phyloP scores from a whole-genome alignment of 2,797 vertebrate species.

The Clarias platycephalus region DNA sequence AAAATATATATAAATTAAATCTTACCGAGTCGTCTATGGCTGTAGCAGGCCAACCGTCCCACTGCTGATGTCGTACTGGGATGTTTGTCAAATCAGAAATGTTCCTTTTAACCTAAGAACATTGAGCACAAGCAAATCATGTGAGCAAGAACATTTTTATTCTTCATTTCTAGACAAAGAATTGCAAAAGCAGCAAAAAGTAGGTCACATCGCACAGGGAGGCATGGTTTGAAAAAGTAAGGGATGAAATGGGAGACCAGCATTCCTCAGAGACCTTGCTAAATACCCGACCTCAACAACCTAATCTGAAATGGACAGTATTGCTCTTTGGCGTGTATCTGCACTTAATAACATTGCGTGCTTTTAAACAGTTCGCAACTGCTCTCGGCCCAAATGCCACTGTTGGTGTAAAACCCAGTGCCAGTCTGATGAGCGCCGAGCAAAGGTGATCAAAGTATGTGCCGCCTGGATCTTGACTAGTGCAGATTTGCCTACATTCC shows the following conservation, averaged over 20 bases:
- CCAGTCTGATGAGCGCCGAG: conserved; percentile 95
- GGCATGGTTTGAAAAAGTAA: conserved; percentile 54
- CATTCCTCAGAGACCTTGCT: conserved; percentile 87
- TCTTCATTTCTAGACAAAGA: neutral
- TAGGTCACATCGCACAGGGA: neutral
- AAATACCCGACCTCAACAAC: conserved; percentile 88
- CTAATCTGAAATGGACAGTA: conserved; percentile 97
- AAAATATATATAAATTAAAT: neutral
- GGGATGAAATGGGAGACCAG: conserved; percentile 50
- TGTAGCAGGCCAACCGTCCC: conserved; percentile 97
- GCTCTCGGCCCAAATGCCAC: conserved; percentile 79
- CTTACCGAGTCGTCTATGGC: conserved; percentile 93
- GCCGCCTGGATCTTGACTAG: conserved; percentile 78
- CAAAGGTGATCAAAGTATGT: conserved; percentile 92
- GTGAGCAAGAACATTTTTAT: neutral
- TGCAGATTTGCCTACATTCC: conserved; percentile 84
- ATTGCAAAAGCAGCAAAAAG: neutral
- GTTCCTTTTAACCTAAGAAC: conserved; percentile 90
- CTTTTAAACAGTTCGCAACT: conserved; percentile 86
- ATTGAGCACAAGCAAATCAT: neutral
- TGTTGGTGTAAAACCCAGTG: conserved; percentile 95
- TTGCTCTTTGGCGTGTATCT: conserved; percentile 91
- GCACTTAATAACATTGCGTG: conserved; percentile 93
- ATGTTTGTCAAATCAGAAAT: conserved; percentile 98
- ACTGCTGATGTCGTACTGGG: conserved; percentile 94